Percentiles rank a stretch among this genome's conserved stretches.
Conservation (phyloP, 2,888 invertebrate genomes). For the Stenchaetothrips biformis region DNA sequence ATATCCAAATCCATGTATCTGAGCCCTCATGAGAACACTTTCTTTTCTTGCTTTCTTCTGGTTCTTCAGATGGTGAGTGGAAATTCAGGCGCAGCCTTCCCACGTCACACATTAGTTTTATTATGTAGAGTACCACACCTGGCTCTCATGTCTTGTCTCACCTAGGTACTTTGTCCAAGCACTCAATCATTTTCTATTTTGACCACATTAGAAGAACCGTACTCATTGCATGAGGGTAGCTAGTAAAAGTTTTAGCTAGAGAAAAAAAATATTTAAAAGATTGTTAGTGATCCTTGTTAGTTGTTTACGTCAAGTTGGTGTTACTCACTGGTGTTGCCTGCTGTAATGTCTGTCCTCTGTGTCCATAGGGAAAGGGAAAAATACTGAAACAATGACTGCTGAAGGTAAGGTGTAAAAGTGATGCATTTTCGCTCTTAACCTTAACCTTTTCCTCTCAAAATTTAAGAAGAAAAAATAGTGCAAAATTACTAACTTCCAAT, state of each 20-base stretch:
- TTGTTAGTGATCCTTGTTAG: neutral
- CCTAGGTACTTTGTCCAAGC: too few species aligned
- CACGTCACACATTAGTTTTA: neutral
- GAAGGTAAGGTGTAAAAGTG: constrained; percentile 56
- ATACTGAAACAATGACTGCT: constrained; percentile 62
- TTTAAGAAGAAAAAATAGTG: too few species aligned
- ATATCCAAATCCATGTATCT: too few species aligned
- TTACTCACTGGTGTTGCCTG: constrained; percentile 33
- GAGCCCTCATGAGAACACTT: neutral
- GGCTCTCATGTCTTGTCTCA: too few species aligned
- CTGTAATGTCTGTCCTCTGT: constrained; percentile 39
- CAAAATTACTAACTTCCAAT: too few species aligned
- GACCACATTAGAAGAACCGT: neutral
- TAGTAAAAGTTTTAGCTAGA: neutral
- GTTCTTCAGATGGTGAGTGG: constrained; percentile 5
- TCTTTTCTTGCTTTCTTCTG: constrained; percentile 7
- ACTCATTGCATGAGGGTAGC: neutral
- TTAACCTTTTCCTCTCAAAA: neutral
- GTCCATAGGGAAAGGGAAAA: constrained; percentile 63
- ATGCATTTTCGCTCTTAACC: neutral
- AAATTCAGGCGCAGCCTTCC: neutral
- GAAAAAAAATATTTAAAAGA: neutral
- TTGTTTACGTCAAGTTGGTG: neutral
- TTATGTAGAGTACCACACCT: too few species aligned
- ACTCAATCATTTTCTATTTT: neutral